phyloP scores from a whole-genome alignment of 2,888 invertebrate species.

The Pelosia muscerda region DNA sequence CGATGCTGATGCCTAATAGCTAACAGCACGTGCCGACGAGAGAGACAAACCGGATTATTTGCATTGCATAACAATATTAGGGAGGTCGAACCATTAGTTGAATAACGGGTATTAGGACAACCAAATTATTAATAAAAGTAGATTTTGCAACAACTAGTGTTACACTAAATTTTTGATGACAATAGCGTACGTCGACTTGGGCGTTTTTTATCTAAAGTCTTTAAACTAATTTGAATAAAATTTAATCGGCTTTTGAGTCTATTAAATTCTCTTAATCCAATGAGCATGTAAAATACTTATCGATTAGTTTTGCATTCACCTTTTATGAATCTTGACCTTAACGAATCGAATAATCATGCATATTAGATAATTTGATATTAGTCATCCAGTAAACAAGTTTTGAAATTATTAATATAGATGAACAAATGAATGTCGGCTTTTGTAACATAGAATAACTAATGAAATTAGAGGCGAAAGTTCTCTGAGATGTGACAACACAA shows the following conservation, averaged over 20 bases:
- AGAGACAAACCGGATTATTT: not conserved
- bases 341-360: not conserved
- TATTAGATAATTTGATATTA: not conserved
- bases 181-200: not conserved
- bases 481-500: slow-evolving; percentile 11
- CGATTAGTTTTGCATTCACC: slow-evolving; percentile 1
- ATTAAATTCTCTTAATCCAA: not conserved
- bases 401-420: not conserved
- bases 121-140: not conserved
- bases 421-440: not conserved
- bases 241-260: not conserved
- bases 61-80: not conserved
- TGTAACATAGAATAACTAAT: slow-evolving; percentile 24
- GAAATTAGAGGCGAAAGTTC: slow-evolving; percentile 31
- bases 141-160: not conserved
- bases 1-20: not conserved
- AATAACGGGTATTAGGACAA: not conserved
- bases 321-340: not conserved
- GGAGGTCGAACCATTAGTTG: not conserved
- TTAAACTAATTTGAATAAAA: slow-evolving; percentile 2
- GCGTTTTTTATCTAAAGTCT: not conserved
- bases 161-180: not conserved
- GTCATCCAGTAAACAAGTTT: not conserved
- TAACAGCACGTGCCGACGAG: not conserved
- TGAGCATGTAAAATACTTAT: not conserved